A percentile compares a stretch with the other conserved stretches of the same genome.
These are phyloP conservation scores for Cotesia congregata DNA, from an alignment of 2,888 invertebrate species.

Conservation along the genomic window DNA sequence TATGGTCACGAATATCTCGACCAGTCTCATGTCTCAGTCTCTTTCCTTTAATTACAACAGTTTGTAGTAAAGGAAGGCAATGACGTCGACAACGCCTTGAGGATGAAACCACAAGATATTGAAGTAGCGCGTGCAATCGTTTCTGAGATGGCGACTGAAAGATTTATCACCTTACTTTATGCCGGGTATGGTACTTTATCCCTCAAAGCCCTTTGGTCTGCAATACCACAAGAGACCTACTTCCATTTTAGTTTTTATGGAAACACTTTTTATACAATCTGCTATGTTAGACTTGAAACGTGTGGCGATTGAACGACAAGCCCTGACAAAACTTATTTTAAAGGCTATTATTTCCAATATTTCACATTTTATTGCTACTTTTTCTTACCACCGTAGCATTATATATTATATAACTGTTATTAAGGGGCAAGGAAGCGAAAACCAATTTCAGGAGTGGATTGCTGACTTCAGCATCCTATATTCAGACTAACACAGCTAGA, in stretches of 20 bases:
- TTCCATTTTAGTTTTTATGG: conserved; percentile 41
- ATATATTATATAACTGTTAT: conserved; percentile 7
- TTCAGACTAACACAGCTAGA: conserved; percentile 40
- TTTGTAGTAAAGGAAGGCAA: conserved; percentile 29
- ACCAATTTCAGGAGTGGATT: conserved; percentile 41
- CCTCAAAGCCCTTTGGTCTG: not conserved
- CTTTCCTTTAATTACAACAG: conserved; percentile 55
- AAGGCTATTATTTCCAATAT: conserved; percentile 40
- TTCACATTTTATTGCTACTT: conserved; percentile 20
- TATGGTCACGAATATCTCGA: conserved; percentile 40
- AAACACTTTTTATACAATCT: conserved; percentile 30
- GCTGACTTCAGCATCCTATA: conserved; percentile 46
- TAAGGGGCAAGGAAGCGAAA: conserved; percentile 21
- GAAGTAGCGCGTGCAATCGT: conserved; percentile 39
- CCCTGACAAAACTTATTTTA: conserved; percentile 33
- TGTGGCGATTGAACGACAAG: conserved; percentile 40
- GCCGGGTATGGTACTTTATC: not conserved
- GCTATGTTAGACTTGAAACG: conserved; percentile 28
- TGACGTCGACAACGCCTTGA: conserved; percentile 24
- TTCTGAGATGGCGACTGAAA: conserved; percentile 38
- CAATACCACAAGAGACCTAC: conserved; percentile 27
- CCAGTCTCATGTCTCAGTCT: conserved; percentile 42
- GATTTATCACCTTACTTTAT: conserved; percentile 44
- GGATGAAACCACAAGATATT: conserved; percentile 50
- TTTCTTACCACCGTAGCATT: not conserved